A percentile compares a stretch with the other conserved stretches of the same genome.
phyloP scores from a whole-genome alignment of 2,113 vertebrate genomes.

The Lamprologus callipterus region DNA sequence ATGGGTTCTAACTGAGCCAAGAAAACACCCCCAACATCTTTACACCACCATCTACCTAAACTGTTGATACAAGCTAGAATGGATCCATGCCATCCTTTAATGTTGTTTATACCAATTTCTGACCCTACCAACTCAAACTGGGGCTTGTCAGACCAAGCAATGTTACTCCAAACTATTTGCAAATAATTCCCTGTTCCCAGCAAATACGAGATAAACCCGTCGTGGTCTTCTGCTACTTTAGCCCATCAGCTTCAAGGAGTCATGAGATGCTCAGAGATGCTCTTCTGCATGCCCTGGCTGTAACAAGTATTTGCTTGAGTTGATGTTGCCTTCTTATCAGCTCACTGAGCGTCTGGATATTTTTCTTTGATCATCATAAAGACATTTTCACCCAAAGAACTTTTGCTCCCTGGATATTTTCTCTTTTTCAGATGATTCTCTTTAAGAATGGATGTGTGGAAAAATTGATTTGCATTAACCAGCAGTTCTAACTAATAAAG shows the following conservation, averaged over 20 bases:
- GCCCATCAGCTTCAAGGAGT: not conserved
- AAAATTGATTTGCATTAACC: not conserved
- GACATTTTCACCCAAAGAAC: not conserved
- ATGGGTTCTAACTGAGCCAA: not conserved
- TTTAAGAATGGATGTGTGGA: not conserved
- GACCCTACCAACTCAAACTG: not conserved
- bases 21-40: not conserved
- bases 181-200: not conserved
- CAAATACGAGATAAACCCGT: not conserved
- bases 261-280: not conserved
- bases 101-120: not conserved
- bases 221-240: not conserved
- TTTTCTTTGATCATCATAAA: not conserved
- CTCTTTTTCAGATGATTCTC: not conserved
- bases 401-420: not conserved
- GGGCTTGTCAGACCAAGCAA: not conserved
- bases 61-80: not conserved
- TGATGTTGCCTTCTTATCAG: not conserved
- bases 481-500: not conserved
- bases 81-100: not conserved
- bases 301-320: not conserved
- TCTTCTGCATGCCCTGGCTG: not conserved
- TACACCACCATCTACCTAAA: not conserved
- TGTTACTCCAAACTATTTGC: not conserved
- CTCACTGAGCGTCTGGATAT: rapidly evolving